Evolutionary conservation across 2,797 vertebrate species (phyloP).

Genomic region (Mormyrus proboscirostris): DNA sequence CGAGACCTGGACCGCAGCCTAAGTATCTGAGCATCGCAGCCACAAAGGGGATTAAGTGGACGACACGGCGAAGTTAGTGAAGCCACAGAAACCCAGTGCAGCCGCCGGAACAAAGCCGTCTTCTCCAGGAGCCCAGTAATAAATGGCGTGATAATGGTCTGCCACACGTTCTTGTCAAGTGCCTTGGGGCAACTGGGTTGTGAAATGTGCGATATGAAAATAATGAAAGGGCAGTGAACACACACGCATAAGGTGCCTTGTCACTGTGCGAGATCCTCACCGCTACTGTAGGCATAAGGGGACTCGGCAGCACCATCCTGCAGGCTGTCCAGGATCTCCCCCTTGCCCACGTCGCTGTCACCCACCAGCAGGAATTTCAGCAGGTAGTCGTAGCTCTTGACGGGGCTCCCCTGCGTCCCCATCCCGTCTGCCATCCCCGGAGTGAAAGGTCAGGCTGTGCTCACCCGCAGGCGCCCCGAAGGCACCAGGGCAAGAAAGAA

Average conservation of each 20-base stretch:
- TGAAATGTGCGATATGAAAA: background rate
- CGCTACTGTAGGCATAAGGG: slow-evolving; percentile 93
- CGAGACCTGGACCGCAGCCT: background rate
- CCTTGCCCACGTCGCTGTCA: slow-evolving; percentile 95
- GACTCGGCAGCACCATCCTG: slow-evolving; percentile 92
- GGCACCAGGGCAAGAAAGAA: background rate
- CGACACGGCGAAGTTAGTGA: background rate
- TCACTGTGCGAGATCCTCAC: slow-evolving; percentile 56
- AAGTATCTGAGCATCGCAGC: background rate
- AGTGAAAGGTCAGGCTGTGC: background rate
- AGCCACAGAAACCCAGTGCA: background rate
- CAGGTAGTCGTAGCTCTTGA: slow-evolving; percentile 97
- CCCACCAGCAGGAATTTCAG: slow-evolving; percentile 94
- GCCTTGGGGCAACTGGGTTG: background rate
- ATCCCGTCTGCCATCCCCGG: slow-evolving; percentile 71
- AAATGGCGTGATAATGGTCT: background rate
- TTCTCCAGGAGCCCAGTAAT: background rate
- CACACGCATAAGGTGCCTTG: background rate
- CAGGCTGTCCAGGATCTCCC: slow-evolving; percentile 91
- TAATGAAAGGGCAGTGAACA: background rate
- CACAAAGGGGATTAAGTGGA: background rate
- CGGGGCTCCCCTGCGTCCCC: slow-evolving; percentile 91
- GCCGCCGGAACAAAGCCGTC: background rate
- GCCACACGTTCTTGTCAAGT: background rate
- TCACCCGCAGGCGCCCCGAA: background rate